Evolutionary conservation across 1,140 invertebrate species (phyloP), one percentile per base, ranked within the genome.

Genomic region (Drosophila ohnishii): DNA sequence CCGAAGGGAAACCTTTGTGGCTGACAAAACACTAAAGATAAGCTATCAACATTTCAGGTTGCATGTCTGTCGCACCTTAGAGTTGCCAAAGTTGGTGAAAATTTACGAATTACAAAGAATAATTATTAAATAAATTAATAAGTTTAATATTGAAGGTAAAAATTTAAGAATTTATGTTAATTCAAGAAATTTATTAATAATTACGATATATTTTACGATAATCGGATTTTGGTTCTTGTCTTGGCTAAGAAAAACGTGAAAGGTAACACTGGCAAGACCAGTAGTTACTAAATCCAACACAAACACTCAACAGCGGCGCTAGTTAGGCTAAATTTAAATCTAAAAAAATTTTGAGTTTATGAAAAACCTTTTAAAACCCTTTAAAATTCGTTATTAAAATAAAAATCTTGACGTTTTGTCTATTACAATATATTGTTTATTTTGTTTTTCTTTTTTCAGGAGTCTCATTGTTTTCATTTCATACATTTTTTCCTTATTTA

Each of bases 401-500:
- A 60, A 70, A 10, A 45, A 30, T 39, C 8, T 25, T 5, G 3
- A 42, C 13, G 11, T 61, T 22, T 75, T 87, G 66, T 76, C 71
- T 82, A 86, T 64, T 86, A 78, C 65, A 47, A 44, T 75, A 55
- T 50, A 42, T 59, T 55, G 78, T 87, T 78, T 72, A 65, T 69
- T 76, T 81, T 78, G 67, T 86, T 58, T 81, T 62, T 76, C 60
- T 42, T 74, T 14, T 53, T 71, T 85, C 76, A 84, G 80, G 72
- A 86, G 83, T 86, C 83, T 86, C 75, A 86, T 71, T 87, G 83
- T 86, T 86, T 86, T 87, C 83, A 87, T 79, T 87, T 87, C 72
- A 82, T 81, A 77, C 78, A 85, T 75, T 65, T 78, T 65, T 78
- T 50, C 13, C 51, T 67, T 67, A 51, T 70, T 79, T 56, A 78